Evolutionary conservation across 1,140 invertebrate genomes (phyloP), one percentile per base, ranked within the genome.

Genomic region (Drosophila bifasciata): DNA sequence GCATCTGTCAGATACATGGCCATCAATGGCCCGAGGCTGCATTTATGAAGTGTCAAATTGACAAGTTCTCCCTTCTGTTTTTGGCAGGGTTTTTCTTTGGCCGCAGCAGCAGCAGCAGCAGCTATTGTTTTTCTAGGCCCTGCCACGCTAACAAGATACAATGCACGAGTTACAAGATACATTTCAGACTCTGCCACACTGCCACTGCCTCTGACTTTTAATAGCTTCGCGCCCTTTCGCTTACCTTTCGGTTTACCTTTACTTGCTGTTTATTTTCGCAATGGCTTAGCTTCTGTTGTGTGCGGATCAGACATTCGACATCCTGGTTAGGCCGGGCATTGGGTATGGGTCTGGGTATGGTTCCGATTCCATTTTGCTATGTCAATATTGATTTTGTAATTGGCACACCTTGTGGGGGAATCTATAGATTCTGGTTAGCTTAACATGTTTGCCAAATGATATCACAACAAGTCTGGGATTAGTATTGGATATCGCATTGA

Each of bases 11-110:
- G 83, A 52, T 76, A 55, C 60, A 80, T 58, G 58, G 51, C 52
- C 60, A 74, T 60, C 67, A 41, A 51, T 59, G 40, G 64, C 53
- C 43, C 49, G 43, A 51, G 66, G 46, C 58, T 74, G 83, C 83
- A 88, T 86, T 88, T 88, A 88, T 88, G 78, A 88, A 88, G 83
- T 88, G 83, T 88, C 84, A 86, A 88, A 79, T 69, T 88, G 83
- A 88, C 83, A 88, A 88, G 84, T 83, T 79, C 28, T 25, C 13
- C 28, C 36, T 64, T 48, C 32, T 13, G 28, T 48, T 59, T 48
- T 25, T 41, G 23, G 45, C 13, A 52, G 46, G 16, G 28, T 64
- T 36, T 55, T 55, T 48, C 36, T 55, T 69, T 1, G 49, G 15
- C 50, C 58, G 32, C 32, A 36, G 32, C 32, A 36, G 50, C 48